Evolutionary conservation across 1,140 invertebrate species (phyloP).

Genomic region (Matsumurasca onukii): DNA sequence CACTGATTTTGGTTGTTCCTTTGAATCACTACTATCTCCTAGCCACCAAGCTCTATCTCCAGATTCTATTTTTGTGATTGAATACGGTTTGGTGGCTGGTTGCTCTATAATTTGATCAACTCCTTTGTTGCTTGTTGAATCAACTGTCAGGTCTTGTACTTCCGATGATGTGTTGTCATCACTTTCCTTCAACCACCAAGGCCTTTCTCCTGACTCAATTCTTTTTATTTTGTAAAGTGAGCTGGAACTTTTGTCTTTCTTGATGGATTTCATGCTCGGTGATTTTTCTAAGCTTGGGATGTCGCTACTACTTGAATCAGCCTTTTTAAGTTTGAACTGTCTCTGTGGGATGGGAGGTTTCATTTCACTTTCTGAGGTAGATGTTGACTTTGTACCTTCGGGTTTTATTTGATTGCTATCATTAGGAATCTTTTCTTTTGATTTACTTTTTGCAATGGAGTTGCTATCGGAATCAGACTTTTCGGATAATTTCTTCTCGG

Average conservation of each 20-base stretch:
- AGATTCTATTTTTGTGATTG: constrained; percentile 1
- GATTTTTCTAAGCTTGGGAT: constrained; percentile 39
- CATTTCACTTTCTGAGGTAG: constrained; percentile 8
- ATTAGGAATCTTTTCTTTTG: too few relatives aligned
- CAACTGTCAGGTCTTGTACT: constrained; percentile 7
- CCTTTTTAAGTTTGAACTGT: constrained; percentile 49
- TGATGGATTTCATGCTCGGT: constrained; percentile 24
- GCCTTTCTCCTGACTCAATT: constrained; percentile 56
- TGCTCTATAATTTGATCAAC: too few relatives aligned
- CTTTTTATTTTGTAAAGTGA: constrained; percentile 29
- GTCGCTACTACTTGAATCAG: constrained; percentile 59
- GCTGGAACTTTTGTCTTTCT: constrained; percentile 6
- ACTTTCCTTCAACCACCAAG: constrained; percentile 57
- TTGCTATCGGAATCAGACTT: constrained; percentile 9
- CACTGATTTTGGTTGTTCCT: too few relatives aligned
- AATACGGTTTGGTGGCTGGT: too few relatives aligned
- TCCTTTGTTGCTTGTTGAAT: constrained; percentile 6
- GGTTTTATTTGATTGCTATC: not conserved
- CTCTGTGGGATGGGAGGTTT: constrained; percentile 12
- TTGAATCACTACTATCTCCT: constrained; percentile 42
- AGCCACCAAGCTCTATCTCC: constrained; percentile 56
- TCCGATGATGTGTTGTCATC: constrained; percentile 5
- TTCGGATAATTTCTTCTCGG: constrained; percentile 14
- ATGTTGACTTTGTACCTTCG: constrained; percentile 8
- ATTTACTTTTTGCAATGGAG: not conserved